Evolutionary conservation across 2,888 invertebrate species (phyloP).

Genomic region (Apamea crenata): DNA sequence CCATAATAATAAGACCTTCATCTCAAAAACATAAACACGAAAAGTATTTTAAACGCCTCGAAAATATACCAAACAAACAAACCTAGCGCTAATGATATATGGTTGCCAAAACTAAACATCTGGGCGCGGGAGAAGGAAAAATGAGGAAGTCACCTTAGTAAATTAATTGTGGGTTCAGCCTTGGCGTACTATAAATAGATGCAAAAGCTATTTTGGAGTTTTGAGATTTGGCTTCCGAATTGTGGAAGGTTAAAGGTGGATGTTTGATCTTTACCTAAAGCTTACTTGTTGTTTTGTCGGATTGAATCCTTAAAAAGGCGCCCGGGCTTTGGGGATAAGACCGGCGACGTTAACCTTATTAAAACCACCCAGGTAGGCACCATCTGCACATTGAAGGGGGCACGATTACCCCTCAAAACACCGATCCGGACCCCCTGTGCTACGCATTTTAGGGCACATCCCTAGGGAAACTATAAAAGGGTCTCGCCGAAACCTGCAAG

Average conservation of each 20-base stretch:
- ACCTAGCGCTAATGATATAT: conserved; percentile 55
- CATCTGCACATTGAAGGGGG: neutral
- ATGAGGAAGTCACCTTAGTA: conserved; percentile 9
- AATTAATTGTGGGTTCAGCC: conserved; percentile 42
- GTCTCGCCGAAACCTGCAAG: neutral
- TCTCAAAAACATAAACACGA: conserved; percentile 5
- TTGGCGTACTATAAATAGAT: conserved; percentile 5
- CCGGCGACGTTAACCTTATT: no score
- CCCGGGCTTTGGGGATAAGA: neutral
- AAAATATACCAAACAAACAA: conserved; percentile 43
- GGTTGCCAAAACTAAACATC: conserved; percentile 46
- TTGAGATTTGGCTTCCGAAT: neutral
- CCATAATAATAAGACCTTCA: neutral
- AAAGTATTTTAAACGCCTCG: conserved; percentile 34
- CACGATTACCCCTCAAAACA: neutral
- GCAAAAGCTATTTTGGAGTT: neutral
- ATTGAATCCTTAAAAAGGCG: neutral
- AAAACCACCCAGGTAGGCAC: neutral
- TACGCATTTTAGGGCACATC: neutral
- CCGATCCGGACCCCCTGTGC: neutral
- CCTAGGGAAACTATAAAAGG: no score
- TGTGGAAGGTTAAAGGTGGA: neutral
- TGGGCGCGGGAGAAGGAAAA: conserved; percentile 34
- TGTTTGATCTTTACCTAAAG: neutral
- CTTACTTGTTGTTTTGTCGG: neutral